Conservation (phyloP, 1,140 invertebrate species). For the Laupala kohalensis region DNA sequence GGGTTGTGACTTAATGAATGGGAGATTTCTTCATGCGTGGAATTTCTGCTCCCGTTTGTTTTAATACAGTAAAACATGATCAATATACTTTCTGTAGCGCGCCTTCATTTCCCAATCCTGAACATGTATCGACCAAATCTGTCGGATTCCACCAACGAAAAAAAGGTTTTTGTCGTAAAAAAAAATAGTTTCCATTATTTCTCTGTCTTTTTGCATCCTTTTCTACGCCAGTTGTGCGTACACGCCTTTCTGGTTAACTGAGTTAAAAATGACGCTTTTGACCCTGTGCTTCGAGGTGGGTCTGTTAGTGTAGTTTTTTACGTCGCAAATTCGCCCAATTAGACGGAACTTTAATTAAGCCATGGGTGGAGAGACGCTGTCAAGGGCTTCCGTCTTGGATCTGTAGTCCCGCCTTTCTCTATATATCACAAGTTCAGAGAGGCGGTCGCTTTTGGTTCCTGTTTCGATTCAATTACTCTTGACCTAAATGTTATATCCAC, state of each 20-base stretch:
- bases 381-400: not conserved
- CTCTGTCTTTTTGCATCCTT: too few relatives aligned
- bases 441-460: not conserved
- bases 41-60: too few relatives aligned
- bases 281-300: not conserved
- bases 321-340: not conserved
- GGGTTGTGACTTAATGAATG: too few relatives aligned
- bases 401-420: not conserved
- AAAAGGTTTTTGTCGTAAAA: too few relatives aligned
- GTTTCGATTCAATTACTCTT: not conserved
- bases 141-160: too few relatives aligned
- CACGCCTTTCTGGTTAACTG: not conserved
- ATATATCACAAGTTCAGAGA: not conserved
- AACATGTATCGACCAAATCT: too few relatives aligned
- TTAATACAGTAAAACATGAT: too few relatives aligned
- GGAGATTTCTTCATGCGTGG: too few relatives aligned
- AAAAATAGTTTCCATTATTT: too few relatives aligned
- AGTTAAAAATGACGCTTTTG: not conserved
- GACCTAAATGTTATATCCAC: not conserved
- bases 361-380: not conserved
- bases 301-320: not conserved
- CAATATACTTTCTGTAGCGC: too few relatives aligned
- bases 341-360: not conserved
- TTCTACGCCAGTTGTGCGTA: too few relatives aligned
- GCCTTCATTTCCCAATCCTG: too few relatives aligned